Evolutionary conservation across 2,888 invertebrate species (phyloP).

Genomic region (Seira ritae): DNA sequence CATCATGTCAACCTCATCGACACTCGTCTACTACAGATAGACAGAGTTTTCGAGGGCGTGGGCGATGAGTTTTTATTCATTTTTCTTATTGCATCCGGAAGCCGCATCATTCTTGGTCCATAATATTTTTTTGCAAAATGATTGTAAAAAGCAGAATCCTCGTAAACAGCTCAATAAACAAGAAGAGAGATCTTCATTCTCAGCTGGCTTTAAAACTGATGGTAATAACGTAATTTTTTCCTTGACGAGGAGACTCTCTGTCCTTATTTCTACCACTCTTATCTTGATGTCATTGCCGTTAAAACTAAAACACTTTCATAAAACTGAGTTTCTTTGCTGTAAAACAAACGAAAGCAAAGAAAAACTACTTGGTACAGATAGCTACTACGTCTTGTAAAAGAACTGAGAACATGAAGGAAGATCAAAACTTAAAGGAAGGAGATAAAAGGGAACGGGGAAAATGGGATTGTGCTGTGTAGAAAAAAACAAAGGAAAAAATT

Average conservation of each 20-base stretch:
- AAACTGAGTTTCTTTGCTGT: too few species aligned
- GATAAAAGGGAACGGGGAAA: slow-evolving; percentile 16
- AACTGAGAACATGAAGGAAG: not conserved
- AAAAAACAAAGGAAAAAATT: not conserved
- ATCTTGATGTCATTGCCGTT: too few species aligned
- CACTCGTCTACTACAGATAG: too few species aligned
- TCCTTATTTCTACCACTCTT: too few species aligned
- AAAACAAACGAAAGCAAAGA: too few species aligned
- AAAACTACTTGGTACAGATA: too few species aligned
- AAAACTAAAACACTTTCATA: too few species aligned
- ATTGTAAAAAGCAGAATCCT: not conserved
- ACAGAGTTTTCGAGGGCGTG: not conserved
- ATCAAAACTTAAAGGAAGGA: not conserved
- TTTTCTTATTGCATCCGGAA: slow-evolving; percentile 6
- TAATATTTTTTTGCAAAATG: not conserved
- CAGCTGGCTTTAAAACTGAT: not conserved
- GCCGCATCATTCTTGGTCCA: not conserved
- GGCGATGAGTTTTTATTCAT: not conserved
- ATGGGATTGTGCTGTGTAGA: too few species aligned
- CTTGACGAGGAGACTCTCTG: too few species aligned
- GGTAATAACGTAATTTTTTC: not conserved
- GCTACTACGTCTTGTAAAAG: not conserved
- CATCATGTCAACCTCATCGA: not conserved
- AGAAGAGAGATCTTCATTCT: not conserved
- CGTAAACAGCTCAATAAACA: slow-evolving; percentile 11